phyloP scores from a whole-genome alignment of 2,113 vertebrate species.

The Salvelinus namaycush region DNA sequence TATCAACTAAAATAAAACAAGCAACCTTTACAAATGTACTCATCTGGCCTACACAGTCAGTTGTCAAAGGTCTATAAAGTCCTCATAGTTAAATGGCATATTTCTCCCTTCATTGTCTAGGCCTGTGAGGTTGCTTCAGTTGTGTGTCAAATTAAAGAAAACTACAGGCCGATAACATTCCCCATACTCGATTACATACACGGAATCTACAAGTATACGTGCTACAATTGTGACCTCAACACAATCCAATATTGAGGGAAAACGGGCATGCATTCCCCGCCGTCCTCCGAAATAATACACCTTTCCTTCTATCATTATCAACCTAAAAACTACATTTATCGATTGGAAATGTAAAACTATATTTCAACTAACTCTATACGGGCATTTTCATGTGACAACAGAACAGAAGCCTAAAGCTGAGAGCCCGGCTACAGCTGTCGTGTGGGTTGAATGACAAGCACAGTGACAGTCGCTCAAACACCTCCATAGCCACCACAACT shows the following conservation, averaged over 20 bases:
- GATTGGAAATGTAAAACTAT: background rate
- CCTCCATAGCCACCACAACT: constrained; percentile 27
- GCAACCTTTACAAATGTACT: too few species aligned
- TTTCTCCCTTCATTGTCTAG: too few species aligned
- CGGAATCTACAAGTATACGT: background rate
- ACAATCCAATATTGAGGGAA: background rate
- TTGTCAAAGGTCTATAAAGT: too few species aligned
- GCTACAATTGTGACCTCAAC: background rate
- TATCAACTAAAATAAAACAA: too few species aligned
- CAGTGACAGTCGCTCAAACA: constrained; percentile 12
- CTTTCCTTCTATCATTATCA: background rate
- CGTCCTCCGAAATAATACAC: background rate
- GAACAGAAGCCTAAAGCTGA: constrained; percentile 34
- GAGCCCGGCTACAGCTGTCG: constrained; percentile 26
- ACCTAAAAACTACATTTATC: background rate
- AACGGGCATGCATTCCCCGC: background rate
- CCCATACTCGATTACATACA: background rate
- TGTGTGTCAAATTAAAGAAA: background rate
- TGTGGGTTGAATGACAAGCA: constrained; percentile 17
- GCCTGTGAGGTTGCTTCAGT: too few species aligned
- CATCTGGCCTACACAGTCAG: too few species aligned
- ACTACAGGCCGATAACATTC: background rate
- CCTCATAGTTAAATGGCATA: too few species aligned
- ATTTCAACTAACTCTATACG: background rate
- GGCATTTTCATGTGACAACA: background rate